phyloP scores from a whole-genome alignment of 1,140 invertebrate genomes.

The Pseudomyrmex sp. region DNA sequence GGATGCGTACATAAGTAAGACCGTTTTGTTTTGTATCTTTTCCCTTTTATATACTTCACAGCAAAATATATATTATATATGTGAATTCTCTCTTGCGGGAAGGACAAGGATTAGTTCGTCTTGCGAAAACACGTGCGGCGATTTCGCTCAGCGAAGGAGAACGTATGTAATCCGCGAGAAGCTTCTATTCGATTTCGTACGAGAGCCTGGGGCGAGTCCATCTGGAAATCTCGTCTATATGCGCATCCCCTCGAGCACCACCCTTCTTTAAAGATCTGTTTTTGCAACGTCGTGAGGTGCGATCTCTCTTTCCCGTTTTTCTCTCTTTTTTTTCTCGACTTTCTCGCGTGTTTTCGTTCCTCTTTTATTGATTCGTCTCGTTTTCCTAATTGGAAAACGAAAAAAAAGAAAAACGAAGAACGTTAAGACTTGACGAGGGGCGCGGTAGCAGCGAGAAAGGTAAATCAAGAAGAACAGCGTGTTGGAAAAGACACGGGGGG shows the following conservation, averaged over 20 bases:
- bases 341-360: constrained; percentile 13
- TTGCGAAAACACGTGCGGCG: constrained; percentile 50
- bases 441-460: not conserved
- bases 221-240: constrained; percentile 74
- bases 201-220: constrained; percentile 61
- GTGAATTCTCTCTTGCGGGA: constrained; percentile 4
- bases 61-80: not conserved
- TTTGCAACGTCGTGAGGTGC: constrained; percentile 52
- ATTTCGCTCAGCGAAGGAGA: constrained; percentile 58
- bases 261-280: constrained; percentile 70
- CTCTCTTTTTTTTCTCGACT: not conserved
- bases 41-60: constrained; percentile 13
- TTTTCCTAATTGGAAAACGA: not conserved
- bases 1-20: not conserved
- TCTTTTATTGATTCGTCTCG: not conserved
- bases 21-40: constrained; percentile 33
- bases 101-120: constrained; percentile 50
- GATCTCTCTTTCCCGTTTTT: not conserved
- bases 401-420: not conserved
- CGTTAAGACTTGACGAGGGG: constrained; percentile 7
- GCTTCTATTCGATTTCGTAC: constrained; percentile 73
- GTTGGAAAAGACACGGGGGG: constrained; percentile 44
- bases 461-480: constrained; percentile 65
- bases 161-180: constrained; percentile 69
- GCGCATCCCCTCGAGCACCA: constrained; percentile 64